phyloP scores from a whole-genome alignment of 2,888 invertebrate species.

The Bombylius major region DNA sequence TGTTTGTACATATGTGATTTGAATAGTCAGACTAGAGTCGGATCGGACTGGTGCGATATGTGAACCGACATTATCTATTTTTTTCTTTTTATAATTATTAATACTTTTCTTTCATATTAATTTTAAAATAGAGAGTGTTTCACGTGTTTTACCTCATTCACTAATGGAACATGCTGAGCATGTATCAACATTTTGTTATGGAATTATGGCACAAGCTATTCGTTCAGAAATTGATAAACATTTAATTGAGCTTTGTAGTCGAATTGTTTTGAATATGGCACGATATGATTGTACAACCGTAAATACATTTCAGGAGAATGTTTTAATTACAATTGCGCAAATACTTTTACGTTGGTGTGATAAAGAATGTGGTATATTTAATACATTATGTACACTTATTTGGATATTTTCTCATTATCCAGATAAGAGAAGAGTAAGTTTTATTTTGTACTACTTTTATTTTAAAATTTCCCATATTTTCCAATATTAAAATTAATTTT shows the following conservation, averaged over 20 bases:
- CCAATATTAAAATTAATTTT: not conserved
- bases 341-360: constrained; percentile 55
- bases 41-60: no score
- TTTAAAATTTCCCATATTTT: not conserved
- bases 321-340: constrained; percentile 47
- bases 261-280: constrained; percentile 52
- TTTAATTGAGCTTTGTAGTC: constrained; percentile 33
- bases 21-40: no score
- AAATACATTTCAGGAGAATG: constrained; percentile 44
- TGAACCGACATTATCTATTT: not conserved
- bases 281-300: constrained; percentile 48
- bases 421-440: constrained; percentile 26
- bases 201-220: constrained; percentile 36
- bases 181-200: constrained; percentile 34
- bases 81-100: not conserved
- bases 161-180: constrained; percentile 31
- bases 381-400: constrained; percentile 50
- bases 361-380: constrained; percentile 50
- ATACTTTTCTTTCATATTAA: constrained; percentile 2
- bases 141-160: constrained; percentile 33
- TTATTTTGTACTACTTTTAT: not conserved
- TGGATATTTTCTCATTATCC: constrained; percentile 46
- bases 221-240: constrained; percentile 36
- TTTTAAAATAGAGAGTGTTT: constrained; percentile 26
- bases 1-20: no score